phyloP scores from a whole-genome alignment of 1,140 invertebrate species.

The Heliconius hewitsoni region DNA sequence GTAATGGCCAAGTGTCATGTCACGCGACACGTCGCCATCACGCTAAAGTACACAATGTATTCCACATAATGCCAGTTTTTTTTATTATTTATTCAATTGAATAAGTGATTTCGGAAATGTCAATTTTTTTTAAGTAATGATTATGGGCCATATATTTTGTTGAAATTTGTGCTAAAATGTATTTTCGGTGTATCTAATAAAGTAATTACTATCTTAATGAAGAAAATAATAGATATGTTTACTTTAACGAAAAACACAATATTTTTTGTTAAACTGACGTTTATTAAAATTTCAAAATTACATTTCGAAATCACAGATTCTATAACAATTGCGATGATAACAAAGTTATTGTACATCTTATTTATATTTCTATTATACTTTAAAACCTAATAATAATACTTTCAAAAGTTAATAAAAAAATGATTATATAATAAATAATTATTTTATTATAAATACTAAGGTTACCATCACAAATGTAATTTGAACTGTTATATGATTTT shows the following conservation, averaged over 20 bases:
- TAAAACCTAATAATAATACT: too few species aligned
- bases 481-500: not conserved
- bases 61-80: not conserved
- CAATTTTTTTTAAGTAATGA: not conserved
- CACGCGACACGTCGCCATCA: not conserved
- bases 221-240: too few species aligned
- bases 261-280: too few species aligned
- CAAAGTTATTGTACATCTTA: too few species aligned
- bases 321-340: not conserved
- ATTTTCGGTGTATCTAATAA: not conserved
- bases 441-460: not conserved
- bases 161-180: not conserved
- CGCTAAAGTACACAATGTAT: not conserved
- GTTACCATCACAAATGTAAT: not conserved
- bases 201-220: too few species aligned
- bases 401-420: not conserved
- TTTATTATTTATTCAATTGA: not conserved
- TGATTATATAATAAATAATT: not conserved
- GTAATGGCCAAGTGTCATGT: not conserved
- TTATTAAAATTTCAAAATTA: too few species aligned
- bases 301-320: not conserved
- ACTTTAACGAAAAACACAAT: too few species aligned
- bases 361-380: not conserved
- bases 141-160: not conserved
- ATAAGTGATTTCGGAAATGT: constrained; percentile 1